Evolutionary conservation across 2,888 invertebrate species (phyloP), one percentile per base, ranked within the genome.

Genomic region (Synergus gifuensis): DNA sequence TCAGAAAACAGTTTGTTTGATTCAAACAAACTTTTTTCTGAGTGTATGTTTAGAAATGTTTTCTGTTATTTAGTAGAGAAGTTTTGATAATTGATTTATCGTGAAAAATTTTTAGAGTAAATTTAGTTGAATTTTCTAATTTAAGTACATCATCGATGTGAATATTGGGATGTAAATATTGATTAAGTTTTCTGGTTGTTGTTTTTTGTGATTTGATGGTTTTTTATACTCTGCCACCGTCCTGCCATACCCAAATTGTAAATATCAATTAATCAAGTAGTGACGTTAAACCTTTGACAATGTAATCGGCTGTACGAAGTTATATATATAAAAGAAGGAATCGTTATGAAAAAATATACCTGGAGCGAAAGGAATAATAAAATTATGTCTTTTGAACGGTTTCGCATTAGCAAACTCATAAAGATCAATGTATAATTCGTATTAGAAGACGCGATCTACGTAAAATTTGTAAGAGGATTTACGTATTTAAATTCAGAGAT

Each of bases 361-460:
- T 79, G 73, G 79, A 84, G 79, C 12, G 78, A 81, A 82, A 77
- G 14, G 69, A 85, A 81, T 83, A 84, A 83, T 83, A 84, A 82
- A 85, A 85, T 83, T 62, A 62, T 81, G 81, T 77, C 82, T 82
- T 86, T 83, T 82, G 79, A 85, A 80, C 76, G 81, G 78, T 64
- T 82, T 83, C 83, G 76, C 82, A 80, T 66, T 85, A 84, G 84
- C 80, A 80, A 83, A 84, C 82, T 86, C 81, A 79, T 82, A 86
- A 85, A 87, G 83, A 83, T 89, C 86, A 85, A 85, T 88, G 87
- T 88, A 84, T 88, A 87, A 85, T 88, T 87, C 83, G 82, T 87
- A 85, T 82, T 86, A 86, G 84, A 46, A 69, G 36, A 69, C 28
- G 46, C 44, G 22, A 22, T 54, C 77, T 22, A 73, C 77, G 81